Evolutionary conservation across 30 jellyfish, hydroid and myxozoan species (phyloP), one percentile per base, ranked within the genome.

Genomic region (Calvadosia cruxmelitensis): DNA sequence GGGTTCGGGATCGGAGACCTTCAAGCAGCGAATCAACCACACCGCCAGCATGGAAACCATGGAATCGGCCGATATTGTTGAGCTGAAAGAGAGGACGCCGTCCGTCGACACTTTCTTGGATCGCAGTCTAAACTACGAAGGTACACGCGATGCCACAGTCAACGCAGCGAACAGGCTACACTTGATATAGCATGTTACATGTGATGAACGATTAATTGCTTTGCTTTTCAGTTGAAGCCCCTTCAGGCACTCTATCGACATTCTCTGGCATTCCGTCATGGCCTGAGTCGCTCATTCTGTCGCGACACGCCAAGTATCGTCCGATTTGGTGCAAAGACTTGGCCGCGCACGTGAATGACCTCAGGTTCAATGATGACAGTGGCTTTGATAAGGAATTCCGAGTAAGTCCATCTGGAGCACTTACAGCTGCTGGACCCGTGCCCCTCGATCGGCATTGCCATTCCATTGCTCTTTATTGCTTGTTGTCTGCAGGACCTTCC

Each of bases 351-450:
- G 93, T 81, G 16, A 73, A 63, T 67, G 33, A 70, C 10, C 57
- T 5, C 78, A 72, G 76, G 13, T 83, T 69, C 28, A 29, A 69
- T 27, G 86, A 81, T 2, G 93, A 74, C 33, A 83, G 67, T 29
- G 24, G 52, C 15, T 63, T 81, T 42, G 27, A 10, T 57, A 34
- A 72, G 3, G 86, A 81, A 69, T 81, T 53, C 74, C 72, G 32
- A 78, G 93, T 81, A 31, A 16, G 68, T 51, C 57, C 20, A 20
- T 42, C 10, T 5, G 10, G 20, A 42, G 20, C 15, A 5, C 20
- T 42, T 5, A 42, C 20, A 20, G n/a, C n/a, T n/a, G n/a, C n/a
- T n/a, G n/a, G n/a, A n/a, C n/a, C n/a, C n/a, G n/a, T n/a, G n/a
- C n/a, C n/a, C n/a, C n/a, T n/a, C n/a, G n/a, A n/a, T n/a, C n/a